Percentiles rank a stretch among this genome's conserved stretches.
Conservation (phyloP, 2,113 vertebrate species). For the Gnathonemus longibarbis region DNA sequence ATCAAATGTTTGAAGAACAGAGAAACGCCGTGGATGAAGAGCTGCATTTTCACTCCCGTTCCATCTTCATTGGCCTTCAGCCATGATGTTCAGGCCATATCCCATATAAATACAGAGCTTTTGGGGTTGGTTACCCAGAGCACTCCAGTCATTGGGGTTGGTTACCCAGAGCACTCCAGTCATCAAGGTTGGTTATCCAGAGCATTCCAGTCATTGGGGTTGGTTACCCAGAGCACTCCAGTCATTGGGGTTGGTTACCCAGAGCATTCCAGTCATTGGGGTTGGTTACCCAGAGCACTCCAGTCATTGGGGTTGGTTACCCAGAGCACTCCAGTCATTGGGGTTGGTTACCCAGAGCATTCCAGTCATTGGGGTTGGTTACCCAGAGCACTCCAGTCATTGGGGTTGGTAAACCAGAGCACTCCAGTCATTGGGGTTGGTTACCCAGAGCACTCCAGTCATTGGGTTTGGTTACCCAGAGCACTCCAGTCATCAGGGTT, state of each 20-base stretch:
- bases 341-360: background rate
- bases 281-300: background rate
- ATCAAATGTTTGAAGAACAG: background rate
- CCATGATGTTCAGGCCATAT: constrained; percentile 24
- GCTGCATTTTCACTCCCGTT: constrained; percentile 12
- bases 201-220: no score
- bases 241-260: no score
- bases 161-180: no score
- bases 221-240: background rate
- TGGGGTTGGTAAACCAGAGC: background rate
- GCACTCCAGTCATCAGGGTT: no score
- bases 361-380: background rate
- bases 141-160: background rate
- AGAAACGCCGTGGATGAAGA: constrained; percentile 6
- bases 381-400: background rate
- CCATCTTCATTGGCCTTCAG: constrained; percentile 40
- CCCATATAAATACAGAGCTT: background rate
- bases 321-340: background rate
- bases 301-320: background rate
- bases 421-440: background rate
- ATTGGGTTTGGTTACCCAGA: background rate
- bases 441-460: no score
- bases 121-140: background rate
- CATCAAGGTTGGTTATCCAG: background rate
- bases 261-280: background rate